These are phyloP conservation scores for Galbula dea DNA, from an alignment of 2,113 vertebrate genomes.

Conservation along the genomic window DNA sequence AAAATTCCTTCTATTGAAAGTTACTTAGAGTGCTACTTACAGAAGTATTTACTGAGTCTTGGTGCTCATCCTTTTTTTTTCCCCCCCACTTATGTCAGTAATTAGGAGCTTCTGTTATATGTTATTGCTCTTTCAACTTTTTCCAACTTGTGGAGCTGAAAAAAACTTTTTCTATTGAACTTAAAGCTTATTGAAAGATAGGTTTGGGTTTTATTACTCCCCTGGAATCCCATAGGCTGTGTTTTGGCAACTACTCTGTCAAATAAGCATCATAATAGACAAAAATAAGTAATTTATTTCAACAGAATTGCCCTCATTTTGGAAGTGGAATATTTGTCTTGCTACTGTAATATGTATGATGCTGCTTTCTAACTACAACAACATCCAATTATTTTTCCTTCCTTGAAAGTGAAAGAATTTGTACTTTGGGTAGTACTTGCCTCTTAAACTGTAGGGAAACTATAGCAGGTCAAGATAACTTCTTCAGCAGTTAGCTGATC, in stretches of 20 bases:
- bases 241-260: neutral
- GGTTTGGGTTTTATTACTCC: neutral
- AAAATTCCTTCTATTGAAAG: no score
- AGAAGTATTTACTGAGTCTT: neutral
- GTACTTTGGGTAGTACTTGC: neutral
- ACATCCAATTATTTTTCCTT: neutral
- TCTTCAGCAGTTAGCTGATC: neutral
- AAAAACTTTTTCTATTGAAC: accelerated
- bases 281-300: neutral
- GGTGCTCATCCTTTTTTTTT: neutral
- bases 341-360: neutral
- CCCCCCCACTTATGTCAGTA: neutral
- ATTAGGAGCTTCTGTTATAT: neutral
- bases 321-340: neutral
- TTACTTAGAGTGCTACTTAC: no score
- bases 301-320: neutral
- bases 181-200: neutral
- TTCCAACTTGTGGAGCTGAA: neutral
- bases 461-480: neutral
- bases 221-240: neutral
- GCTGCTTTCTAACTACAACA: neutral
- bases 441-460: neutral
- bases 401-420: neutral
- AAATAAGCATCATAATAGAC: neutral
- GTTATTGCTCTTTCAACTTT: neutral